Conservation (phyloP, 64 coral and sea anemone genomes). For the Pocillopora verrucosa region DNA sequence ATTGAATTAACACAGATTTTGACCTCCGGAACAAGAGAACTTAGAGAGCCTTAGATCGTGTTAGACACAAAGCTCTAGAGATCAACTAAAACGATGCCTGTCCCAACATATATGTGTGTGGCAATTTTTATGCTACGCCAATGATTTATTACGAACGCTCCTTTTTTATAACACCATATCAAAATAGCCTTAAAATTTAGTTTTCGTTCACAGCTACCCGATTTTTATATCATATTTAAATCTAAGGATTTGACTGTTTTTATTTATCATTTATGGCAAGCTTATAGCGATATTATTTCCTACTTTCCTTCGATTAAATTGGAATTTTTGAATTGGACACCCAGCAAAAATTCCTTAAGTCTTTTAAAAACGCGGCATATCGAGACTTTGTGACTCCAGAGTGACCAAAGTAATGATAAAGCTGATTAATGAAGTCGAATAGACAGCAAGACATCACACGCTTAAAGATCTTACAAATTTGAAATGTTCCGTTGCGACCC, state of each 20-base stretch:
- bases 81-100: no score
- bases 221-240: slow-evolving; percentile 5
- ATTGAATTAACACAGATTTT: no score
- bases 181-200: not conserved
- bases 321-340: not conserved
- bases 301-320: not conserved
- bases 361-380: slow-evolving; percentile 1
- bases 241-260: not conserved
- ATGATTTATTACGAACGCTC: no score
- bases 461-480: no score
- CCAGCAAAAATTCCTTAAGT: slow-evolving; percentile 6
- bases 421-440: slow-evolving; percentile 16
- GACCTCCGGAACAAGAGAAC: no score
- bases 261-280: not conserved
- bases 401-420: slow-evolving; percentile 7
- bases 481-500: not conserved
- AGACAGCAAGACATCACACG: not conserved
- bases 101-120: no score
- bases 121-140: no score
- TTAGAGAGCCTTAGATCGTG: no score
- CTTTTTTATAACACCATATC: not conserved
- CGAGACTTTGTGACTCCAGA: slow-evolving; percentile 30
- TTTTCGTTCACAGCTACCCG: not conserved
- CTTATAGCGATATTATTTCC: not conserved
- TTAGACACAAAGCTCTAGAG: no score